phyloP scores from a whole-genome alignment of 2,113 vertebrate genomes.

The Macaca nemestrina region DNA sequence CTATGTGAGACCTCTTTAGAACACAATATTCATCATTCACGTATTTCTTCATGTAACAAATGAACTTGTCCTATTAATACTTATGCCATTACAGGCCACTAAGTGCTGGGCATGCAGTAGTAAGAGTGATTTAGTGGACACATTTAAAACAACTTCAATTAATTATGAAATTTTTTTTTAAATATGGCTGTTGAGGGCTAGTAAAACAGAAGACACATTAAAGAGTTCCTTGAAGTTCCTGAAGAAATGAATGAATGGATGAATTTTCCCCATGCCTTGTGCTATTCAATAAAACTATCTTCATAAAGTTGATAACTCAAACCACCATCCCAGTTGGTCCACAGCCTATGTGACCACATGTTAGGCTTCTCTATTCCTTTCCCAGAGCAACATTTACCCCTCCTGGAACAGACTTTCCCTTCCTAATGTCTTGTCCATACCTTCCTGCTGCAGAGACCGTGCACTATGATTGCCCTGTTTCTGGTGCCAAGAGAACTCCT shows the following conservation, averaged over 20 bases:
- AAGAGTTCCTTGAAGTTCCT: not conserved
- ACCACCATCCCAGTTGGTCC: not conserved
- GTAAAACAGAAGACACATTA: not conserved
- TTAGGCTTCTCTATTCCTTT: not conserved
- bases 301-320: not conserved
- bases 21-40: not conserved
- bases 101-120: not conserved
- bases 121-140: not conserved
- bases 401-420: not conserved
- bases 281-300: not conserved
- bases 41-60: not conserved
- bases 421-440: not conserved
- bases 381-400: not conserved
- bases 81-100: not conserved
- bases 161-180: not conserved
- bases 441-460: not conserved
- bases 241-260: not conserved
- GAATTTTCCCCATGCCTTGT: not conserved
- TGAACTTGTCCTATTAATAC: not conserved
- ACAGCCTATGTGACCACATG: not conserved
- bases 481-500: not conserved
- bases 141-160: not conserved
- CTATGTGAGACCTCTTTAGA: not conserved
- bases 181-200: not conserved
- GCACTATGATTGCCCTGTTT: not conserved